Evolutionary conservation across 2,113 vertebrate species (phyloP).

Genomic region (Hippocampus comes): DNA sequence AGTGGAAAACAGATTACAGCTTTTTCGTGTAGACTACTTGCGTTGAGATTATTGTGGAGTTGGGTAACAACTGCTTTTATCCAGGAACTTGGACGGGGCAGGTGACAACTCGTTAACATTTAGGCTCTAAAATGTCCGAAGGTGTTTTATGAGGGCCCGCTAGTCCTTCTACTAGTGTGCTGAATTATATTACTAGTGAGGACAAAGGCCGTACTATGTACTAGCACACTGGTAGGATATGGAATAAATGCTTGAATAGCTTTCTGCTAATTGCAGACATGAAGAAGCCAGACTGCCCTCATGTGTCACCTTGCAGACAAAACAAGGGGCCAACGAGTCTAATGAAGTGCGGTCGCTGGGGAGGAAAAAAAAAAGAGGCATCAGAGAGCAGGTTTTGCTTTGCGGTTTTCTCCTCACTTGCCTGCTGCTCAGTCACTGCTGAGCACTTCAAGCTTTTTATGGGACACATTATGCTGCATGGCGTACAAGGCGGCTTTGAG

Average conservation of each 20-base stretch:
- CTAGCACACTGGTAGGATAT: neutral
- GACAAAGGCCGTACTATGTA: neutral
- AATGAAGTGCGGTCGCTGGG: slow-evolving; percentile 65
- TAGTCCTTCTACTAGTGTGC: neutral
- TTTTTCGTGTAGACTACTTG: too few species aligned
- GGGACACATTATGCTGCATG: slow-evolving; percentile 65
- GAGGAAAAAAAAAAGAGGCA: slow-evolving; percentile 35
- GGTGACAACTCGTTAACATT: neutral
- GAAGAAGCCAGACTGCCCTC: slow-evolving; percentile 20
- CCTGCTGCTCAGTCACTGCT: slow-evolving; percentile 61
- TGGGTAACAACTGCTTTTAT: too few species aligned
- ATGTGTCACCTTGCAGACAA: slow-evolving; percentile 49
- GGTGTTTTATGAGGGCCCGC: too few species aligned
- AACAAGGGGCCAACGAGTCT: slow-evolving; percentile 58
- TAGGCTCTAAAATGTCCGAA: neutral
- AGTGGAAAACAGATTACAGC: too few species aligned
- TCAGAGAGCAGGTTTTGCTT: slow-evolving; percentile 49
- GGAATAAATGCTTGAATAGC: neutral
- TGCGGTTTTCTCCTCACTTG: slow-evolving; percentile 62
- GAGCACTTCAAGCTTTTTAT: slow-evolving; percentile 64
- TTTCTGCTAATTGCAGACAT: slow-evolving; percentile 18
- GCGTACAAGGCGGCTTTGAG: slow-evolving; percentile 67
- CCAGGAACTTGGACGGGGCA: too few species aligned
- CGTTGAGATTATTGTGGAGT: too few species aligned
- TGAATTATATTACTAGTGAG: slow-evolving; percentile 26